phyloP scores from a whole-genome alignment of 2,113 vertebrate genomes.

The Pagrus major region DNA sequence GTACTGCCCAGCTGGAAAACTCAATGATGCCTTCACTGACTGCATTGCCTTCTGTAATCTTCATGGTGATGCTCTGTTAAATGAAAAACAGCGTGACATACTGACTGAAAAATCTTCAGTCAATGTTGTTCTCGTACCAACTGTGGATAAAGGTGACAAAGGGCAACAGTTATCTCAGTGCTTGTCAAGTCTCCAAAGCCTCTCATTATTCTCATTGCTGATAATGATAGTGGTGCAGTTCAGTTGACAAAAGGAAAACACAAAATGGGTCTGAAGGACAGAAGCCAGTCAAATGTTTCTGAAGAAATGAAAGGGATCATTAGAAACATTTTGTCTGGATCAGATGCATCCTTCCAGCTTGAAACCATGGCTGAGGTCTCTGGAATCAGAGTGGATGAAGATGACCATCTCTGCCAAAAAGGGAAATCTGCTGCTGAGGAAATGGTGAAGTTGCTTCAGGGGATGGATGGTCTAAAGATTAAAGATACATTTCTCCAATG shows the following conservation, averaged over 20 bases:
- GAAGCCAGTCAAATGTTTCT: constrained; percentile 74
- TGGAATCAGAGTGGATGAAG: constrained; percentile 74
- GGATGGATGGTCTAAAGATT: constrained; percentile 62
- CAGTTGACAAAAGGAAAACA: constrained; percentile 30
- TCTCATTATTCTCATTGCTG: constrained; percentile 73
- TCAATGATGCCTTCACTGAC: constrained; percentile 77
- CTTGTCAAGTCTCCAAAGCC: constrained; percentile 60
- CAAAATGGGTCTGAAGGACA: constrained; percentile 73
- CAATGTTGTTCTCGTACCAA: constrained; percentile 73
- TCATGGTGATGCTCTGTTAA: constrained; percentile 76
- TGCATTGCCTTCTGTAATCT: constrained; percentile 84
- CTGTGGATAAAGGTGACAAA: constrained; percentile 35
- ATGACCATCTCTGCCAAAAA: constrained; percentile 40
- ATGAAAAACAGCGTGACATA: constrained; percentile 69
- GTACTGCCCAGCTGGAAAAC: constrained; percentile 83
- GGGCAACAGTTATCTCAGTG: constrained; percentile 38
- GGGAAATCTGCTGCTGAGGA: constrained; percentile 57
- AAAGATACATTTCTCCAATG: constrained; percentile 66
- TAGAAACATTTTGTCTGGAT: constrained; percentile 50
- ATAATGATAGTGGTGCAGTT: constrained; percentile 23
- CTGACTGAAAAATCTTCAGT: constrained; percentile 75
- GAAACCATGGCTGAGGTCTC: constrained; percentile 58
- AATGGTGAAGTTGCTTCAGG: constrained; percentile 52
- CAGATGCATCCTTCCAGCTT: constrained; percentile 47
- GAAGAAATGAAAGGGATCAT: constrained; percentile 66